Percentiles rank a stretch among this genome's conserved stretches.
Conservation (phyloP, 2,888 invertebrate species). For the Apamea anceps region DNA sequence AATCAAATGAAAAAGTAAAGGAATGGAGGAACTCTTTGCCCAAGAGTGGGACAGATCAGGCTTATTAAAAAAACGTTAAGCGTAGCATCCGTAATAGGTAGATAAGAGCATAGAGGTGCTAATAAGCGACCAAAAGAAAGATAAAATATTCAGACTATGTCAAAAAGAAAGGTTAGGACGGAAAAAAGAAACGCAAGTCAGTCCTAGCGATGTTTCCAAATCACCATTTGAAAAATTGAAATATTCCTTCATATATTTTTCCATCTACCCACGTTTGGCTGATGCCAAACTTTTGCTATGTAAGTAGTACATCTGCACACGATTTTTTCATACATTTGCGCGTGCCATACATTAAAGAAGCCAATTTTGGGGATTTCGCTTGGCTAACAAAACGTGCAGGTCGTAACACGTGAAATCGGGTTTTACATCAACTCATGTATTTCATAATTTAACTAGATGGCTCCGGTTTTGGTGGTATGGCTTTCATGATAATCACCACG, state of each 20-base stretch:
- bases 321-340: slow-evolving; percentile 70
- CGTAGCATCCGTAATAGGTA: background rate
- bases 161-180: slow-evolving; percentile 8
- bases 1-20: background rate
- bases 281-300: slow-evolving; percentile 64
- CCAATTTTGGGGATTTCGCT: slow-evolving; percentile 72
- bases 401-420: slow-evolving; percentile 56
- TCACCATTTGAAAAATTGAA: slow-evolving; percentile 42
- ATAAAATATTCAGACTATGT: slow-evolving; percentile 5
- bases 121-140: slow-evolving; percentile 21
- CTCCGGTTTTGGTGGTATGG: slow-evolving; percentile 1
- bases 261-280: slow-evolving; percentile 48
- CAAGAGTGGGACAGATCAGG: background rate
- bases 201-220: slow-evolving; percentile 33
- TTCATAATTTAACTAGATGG: slow-evolving; percentile 45
- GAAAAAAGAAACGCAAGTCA: slow-evolving; percentile 23
- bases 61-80: background rate
- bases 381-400: slow-evolving; percentile 67
- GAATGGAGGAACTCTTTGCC: too few species aligned
- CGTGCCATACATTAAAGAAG: slow-evolving; percentile 77
- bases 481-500: background rate
- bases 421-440: slow-evolving; percentile 57
- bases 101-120: background rate
- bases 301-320: slow-evolving; percentile 65
- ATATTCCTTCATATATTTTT: slow-evolving; percentile 48